Conservation (phyloP, 2,113 vertebrate species). For the Mesocricetus auratus region DNA sequence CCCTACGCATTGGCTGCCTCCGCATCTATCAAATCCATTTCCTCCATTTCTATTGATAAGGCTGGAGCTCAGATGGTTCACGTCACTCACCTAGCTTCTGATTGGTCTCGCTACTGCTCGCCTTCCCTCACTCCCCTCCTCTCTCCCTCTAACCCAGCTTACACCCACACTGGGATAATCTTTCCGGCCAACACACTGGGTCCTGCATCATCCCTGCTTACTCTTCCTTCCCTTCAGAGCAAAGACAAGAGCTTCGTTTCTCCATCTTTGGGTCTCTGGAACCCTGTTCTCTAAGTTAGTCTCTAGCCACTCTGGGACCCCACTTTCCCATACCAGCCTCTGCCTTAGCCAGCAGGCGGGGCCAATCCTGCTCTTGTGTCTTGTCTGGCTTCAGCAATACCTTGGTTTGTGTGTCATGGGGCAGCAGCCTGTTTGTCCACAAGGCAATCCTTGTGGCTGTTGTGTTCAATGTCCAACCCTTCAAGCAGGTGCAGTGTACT, state of each 20-base stretch:
- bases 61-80: not conserved
- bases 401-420: not conserved
- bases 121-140: not conserved
- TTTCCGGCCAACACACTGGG: not conserved
- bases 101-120: not conserved
- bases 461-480: not conserved
- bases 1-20: not conserved
- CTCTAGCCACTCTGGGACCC: not conserved
- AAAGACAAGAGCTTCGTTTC: not conserved
- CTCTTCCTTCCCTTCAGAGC: not conserved
- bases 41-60: not conserved
- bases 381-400: not conserved
- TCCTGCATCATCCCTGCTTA: not conserved
- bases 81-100: not conserved
- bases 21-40: not conserved
- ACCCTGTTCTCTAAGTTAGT: not conserved
- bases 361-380: not conserved
- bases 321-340: not conserved
- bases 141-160: not conserved
- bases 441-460: not conserved
- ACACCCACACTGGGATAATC: not conserved
- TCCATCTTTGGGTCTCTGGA: slow-evolving; percentile 20
- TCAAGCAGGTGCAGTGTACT: not conserved
- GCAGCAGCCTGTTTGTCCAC: not conserved
- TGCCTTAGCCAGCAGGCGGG: not conserved